Conservation (phyloP, 2,888 invertebrate genomes). For the Polydrusus pterygomalis region DNA sequence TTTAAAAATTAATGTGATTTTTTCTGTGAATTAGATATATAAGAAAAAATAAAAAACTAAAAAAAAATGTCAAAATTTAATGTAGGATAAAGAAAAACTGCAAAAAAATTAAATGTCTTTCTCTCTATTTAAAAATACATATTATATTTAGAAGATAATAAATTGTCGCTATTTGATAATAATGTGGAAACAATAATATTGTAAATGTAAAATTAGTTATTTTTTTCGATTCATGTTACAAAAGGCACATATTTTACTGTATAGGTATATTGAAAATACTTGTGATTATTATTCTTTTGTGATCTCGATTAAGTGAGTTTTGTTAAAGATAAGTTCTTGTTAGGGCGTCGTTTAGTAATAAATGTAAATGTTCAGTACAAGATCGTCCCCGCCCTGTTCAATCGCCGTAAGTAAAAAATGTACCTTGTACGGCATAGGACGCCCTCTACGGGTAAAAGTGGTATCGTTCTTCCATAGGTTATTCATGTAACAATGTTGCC, state of each 20-base stretch:
- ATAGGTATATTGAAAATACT: conserved; percentile 12
- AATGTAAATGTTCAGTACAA: not conserved
- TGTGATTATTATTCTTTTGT: conserved; percentile 44
- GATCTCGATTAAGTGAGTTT: conserved; percentile 40
- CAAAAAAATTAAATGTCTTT: conserved; percentile 37
- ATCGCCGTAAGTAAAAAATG: no score
- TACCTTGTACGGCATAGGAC: no score
- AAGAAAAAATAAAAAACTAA: conserved; percentile 22
- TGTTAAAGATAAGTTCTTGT: conserved; percentile 13
- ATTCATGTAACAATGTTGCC: no score
- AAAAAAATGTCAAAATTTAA: conserved; percentile 35
- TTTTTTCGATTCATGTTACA: conserved; percentile 35
- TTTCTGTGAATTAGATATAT: conserved; percentile 28
- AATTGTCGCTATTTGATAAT: conserved; percentile 48
- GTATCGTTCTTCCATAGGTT: no score
- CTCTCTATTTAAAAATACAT: conserved; percentile 26
- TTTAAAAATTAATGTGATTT: conserved; percentile 35
- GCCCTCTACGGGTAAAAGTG: no score
- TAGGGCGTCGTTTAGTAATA: conserved; percentile 19
- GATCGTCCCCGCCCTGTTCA: no score
- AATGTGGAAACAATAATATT: conserved; percentile 54
- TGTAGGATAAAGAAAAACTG: conserved; percentile 2
- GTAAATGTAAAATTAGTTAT: conserved; percentile 28
- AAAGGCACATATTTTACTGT: conserved; percentile 20
- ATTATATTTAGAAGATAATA: conserved; percentile 40